A percentile compares a stretch with the other conserved stretches of the same genome.
Conservation (phyloP, 1,140 invertebrate genomes). For the Bacillus rossius region DNA sequence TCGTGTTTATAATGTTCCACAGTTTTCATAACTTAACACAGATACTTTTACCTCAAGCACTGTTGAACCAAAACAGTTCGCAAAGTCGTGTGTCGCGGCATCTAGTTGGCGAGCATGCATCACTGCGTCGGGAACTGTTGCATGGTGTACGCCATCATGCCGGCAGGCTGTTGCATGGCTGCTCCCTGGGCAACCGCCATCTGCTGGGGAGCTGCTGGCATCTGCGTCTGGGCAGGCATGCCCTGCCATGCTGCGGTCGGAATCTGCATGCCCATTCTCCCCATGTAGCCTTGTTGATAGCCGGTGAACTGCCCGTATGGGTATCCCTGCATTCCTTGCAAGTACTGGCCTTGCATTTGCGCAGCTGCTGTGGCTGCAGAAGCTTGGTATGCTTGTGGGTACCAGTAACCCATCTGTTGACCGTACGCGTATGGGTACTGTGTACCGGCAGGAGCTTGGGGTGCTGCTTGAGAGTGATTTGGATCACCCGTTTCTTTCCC, state of each 20-base stretch:
- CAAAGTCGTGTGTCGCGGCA: no score
- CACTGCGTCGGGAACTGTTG: conserved; percentile 74
- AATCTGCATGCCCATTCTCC: conserved; percentile 40
- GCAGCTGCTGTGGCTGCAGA: conserved; percentile 46
- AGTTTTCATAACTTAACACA: no score
- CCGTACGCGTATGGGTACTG: conserved; percentile 63
- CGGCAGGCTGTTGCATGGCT: conserved; percentile 35
- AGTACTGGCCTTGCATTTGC: conserved; percentile 59
- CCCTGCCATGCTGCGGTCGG: conserved; percentile 39
- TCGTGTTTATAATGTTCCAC: no score
- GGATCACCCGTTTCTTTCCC: conserved; percentile 89
- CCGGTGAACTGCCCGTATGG: conserved; percentile 41
- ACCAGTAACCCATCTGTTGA: conserved; percentile 77
- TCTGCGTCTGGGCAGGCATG: conserved; percentile 20
- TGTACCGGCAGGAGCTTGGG: conserved; percentile 41
- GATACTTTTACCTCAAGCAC: no score
- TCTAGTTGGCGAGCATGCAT: conserved; percentile 34
- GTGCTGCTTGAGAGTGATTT: conserved; percentile 47
- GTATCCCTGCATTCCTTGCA: conserved; percentile 53
- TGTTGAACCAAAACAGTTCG: no score
- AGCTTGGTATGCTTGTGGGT: conserved; percentile 59
- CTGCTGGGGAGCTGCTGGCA: conserved; percentile 33
- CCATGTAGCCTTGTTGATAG: conserved; percentile 44
- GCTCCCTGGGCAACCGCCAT: conserved; percentile 30
- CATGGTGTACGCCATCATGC: conserved; percentile 67